phyloP scores from a whole-genome alignment of 2,888 invertebrate species.

The Pocota personata region DNA sequence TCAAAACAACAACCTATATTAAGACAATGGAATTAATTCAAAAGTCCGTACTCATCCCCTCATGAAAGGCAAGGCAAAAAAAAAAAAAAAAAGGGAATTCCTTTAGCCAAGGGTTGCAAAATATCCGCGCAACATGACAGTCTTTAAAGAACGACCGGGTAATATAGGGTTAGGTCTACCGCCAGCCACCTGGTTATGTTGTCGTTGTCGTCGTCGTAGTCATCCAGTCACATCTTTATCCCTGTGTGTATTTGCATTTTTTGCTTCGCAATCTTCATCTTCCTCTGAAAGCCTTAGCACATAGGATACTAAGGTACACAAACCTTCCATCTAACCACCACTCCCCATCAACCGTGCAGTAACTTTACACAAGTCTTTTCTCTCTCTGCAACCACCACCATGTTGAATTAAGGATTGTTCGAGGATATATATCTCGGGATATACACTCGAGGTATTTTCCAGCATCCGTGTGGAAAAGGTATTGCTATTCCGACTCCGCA shows the following conservation, averaged over 20 bases:
- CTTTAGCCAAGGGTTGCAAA: slow-evolving; percentile 66
- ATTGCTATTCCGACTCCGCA: slow-evolving; percentile 69
- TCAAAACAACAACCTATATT: slow-evolving; percentile 72
- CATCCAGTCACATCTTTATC: slow-evolving; percentile 72
- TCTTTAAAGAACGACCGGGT: slow-evolving; percentile 60
- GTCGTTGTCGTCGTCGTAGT: slow-evolving; percentile 46
- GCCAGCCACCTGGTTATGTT: slow-evolving; percentile 71
- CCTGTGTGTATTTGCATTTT: slow-evolving; percentile 70
- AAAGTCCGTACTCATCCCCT: slow-evolving; percentile 68
- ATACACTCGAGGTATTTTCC: slow-evolving; percentile 70
- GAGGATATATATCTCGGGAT: slow-evolving; percentile 65
- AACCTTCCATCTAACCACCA: background rate
- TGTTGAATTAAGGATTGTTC: slow-evolving; percentile 72
- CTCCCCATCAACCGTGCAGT: slow-evolving; percentile 32
- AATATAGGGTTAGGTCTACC: slow-evolving; percentile 67
- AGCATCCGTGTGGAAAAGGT: slow-evolving; percentile 70
- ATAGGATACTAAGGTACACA: slow-evolving; percentile 27
- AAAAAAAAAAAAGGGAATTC: slow-evolving; percentile 35
- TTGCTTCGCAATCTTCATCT: slow-evolving; percentile 48
- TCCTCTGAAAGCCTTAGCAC: slow-evolving; percentile 62
- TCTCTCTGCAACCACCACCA: slow-evolving; percentile 46
- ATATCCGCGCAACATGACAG: slow-evolving; percentile 59
- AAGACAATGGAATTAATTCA: slow-evolving; percentile 73
- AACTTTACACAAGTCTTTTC: slow-evolving; percentile 53
- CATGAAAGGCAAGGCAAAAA: background rate